Evolutionary conservation across 2,888 invertebrate species (phyloP).

Genomic region (Graphium colonna): DNA sequence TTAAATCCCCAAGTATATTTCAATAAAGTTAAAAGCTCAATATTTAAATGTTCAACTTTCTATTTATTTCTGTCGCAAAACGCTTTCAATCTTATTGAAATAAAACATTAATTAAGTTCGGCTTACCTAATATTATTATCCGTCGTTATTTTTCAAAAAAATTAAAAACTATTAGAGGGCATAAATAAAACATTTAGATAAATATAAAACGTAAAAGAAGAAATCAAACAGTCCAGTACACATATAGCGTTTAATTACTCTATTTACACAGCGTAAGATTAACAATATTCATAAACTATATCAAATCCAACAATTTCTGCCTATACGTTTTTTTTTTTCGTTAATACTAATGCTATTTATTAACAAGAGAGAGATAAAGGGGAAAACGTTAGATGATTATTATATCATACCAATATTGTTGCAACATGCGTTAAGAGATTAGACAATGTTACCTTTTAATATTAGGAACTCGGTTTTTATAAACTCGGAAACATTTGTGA

Average conservation of each 20-base stretch:
- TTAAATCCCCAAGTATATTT: constrained; percentile 2
- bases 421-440: constrained; percentile 49
- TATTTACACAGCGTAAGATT: constrained; percentile 80
- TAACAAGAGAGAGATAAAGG: constrained; percentile 74
- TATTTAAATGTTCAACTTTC: no score
- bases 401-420: constrained; percentile 47
- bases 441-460: constrained; percentile 45
- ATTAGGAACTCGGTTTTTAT: constrained; percentile 57
- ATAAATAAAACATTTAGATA: constrained; percentile 19
- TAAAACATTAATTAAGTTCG: constrained; percentile 41
- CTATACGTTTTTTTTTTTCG: constrained; percentile 66
- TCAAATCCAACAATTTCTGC: constrained; percentile 80
- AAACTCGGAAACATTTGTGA: not conserved
- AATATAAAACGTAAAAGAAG: constrained; percentile 55
- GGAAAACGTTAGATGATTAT: constrained; percentile 65
- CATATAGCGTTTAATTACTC: constrained; percentile 79
- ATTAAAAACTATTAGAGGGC: constrained; percentile 41
- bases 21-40: constrained; percentile 9
- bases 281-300: constrained; percentile 80
- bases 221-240: constrained; percentile 74
- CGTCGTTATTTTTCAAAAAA: constrained; percentile 38
- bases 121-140: constrained; percentile 66
- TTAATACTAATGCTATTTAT: constrained; percentile 75
- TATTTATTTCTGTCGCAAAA: not conserved
- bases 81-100: constrained; percentile 46